Percentiles rank a stretch among this genome's conserved stretches.
Evolutionary conservation across 2,797 vertebrate genomes (phyloP).

Genomic region (Cercopithecus neglectus): DNA sequence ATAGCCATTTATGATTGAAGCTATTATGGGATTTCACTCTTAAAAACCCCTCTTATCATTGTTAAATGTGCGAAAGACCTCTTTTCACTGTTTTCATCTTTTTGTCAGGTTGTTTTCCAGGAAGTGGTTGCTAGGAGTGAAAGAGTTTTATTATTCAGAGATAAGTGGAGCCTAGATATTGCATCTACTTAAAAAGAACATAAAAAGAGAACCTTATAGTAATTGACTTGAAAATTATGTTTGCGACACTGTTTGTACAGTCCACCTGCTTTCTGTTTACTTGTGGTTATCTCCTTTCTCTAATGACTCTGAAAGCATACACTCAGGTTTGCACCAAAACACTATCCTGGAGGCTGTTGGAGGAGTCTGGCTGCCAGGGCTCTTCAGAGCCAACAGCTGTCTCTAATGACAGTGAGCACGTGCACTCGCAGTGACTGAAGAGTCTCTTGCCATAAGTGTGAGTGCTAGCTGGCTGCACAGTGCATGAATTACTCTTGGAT

Average conservation of each 20-base stretch:
- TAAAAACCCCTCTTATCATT: slow-evolving; percentile 59
- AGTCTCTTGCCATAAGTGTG: background rate
- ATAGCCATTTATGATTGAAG: background rate
- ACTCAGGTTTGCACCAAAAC: background rate
- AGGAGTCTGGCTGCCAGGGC: background rate
- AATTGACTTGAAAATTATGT: slow-evolving; percentile 54
- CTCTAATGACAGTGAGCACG: background rate
- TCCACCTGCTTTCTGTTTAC: slow-evolving; percentile 63
- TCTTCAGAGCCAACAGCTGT: slow-evolving; percentile 26
- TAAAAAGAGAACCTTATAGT: background rate
- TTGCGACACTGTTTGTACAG: background rate
- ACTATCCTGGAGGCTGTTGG: background rate
- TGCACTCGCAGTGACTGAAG: background rate
- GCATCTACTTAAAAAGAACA: slow-evolving; percentile 30
- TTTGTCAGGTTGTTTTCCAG: slow-evolving; percentile 59
- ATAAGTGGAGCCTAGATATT: slow-evolving; percentile 47
- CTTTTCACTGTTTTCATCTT: slow-evolving; percentile 63
- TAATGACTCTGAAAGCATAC: slow-evolving; percentile 59
- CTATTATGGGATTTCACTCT: slow-evolving; percentile 45
- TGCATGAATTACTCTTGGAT: background rate
- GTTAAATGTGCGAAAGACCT: slow-evolving; percentile 47
- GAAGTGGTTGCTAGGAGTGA: slow-evolving; percentile 64
- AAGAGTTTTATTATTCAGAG: slow-evolving; percentile 72
- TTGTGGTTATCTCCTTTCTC: slow-evolving; percentile 45
- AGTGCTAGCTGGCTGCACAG: background rate